Base-by-base conservation (phyloP, 1,140 invertebrate species). In the Wiebesia pumilae region DNA sequence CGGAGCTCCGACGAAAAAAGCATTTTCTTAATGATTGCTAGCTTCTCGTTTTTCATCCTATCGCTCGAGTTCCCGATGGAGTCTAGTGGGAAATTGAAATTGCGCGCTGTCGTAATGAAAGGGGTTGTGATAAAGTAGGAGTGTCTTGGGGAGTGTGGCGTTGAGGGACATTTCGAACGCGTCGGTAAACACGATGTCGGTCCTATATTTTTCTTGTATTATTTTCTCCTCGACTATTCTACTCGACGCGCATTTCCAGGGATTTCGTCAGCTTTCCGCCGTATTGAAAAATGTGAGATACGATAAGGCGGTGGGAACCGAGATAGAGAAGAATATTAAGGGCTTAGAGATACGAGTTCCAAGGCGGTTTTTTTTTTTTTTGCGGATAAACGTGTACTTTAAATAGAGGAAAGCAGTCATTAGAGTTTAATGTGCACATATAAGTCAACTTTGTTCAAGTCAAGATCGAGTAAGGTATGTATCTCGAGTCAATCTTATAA, bases 21-120 rank as follows among this genome's bases (percentile, higher is more conserved):
- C 38, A 75, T 58, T 83, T 62, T 38, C 69, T 40, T 58, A 27
- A 35, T 43, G 73, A 75, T 35, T n/a, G n/a, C n/a, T n/a, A n/a
- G n/a, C n/a, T 62, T 14, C 24, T 62, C 58, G 58, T 62, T 27
- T 62, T 27, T 24, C 27, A 4, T 62, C 2, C 58, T 3, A 4
- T 9, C 51, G 51, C 51, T 21, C 19, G 19, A 54, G 19, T 16
- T 54, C 9, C 51, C 51, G 10, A 16, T 16, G 51, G 16, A 54
- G 51, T 16, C 21, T 24, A 21, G 58, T 7, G 3, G 58, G 10
- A 62, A 62, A 62, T 62, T 62, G 10, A 62, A 62, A 62, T 62
- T 62, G 58, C 24, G 27, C 7, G 16, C 19, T 21, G 24, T 24
- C 21, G 58, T 62, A 21, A 24, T 24, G 58, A 27, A 1, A 16